A percentile compares a stretch with the other conserved stretches of the same genome.
phyloP scores from a whole-genome alignment of 1,140 invertebrate species.

The Kradibia gibbosae region DNA sequence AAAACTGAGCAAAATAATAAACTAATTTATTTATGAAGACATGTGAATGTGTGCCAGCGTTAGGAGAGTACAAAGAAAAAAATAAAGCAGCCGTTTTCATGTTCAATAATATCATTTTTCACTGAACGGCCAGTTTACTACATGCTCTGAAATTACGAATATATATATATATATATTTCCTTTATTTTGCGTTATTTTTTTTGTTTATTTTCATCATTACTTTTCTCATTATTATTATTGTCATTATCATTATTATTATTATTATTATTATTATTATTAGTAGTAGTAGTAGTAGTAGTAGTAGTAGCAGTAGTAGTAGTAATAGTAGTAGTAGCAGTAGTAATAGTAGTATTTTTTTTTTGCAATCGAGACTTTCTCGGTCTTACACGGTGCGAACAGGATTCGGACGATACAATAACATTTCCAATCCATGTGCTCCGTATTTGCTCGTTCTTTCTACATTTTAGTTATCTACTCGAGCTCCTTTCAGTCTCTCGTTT shows the following conservation, averaged over 20 bases:
- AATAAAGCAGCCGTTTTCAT: constrained; percentile 41
- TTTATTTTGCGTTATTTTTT: neutral
- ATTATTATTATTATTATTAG: too few species aligned
- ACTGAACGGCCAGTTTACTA: constrained; percentile 45
- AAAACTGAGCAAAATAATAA: neutral
- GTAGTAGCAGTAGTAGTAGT: too few species aligned
- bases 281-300: too few species aligned
- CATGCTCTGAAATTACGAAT: constrained; percentile 22
- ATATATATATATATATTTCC: neutral
- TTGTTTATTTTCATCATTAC: too few species aligned
- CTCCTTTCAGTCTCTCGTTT: constrained; percentile 11
- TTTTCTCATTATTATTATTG: too few species aligned
- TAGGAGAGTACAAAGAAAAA: neutral
- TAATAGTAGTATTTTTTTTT: too few species aligned
- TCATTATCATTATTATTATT: too few species aligned
- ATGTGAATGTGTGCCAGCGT: neutral
- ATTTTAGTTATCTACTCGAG: neutral
- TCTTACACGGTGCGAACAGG: constrained; percentile 23
- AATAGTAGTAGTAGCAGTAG: too few species aligned
- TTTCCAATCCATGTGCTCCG: constrained; percentile 47
- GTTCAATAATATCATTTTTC: constrained; percentile 44
- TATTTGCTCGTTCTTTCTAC: constrained; percentile 14
- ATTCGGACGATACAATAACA: constrained; percentile 46
- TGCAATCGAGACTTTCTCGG: neutral
- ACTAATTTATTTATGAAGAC: neutral